These are phyloP conservation scores for Neogale vison DNA, from an alignment of 2,113 vertebrate species.

Conservation along the genomic window DNA sequence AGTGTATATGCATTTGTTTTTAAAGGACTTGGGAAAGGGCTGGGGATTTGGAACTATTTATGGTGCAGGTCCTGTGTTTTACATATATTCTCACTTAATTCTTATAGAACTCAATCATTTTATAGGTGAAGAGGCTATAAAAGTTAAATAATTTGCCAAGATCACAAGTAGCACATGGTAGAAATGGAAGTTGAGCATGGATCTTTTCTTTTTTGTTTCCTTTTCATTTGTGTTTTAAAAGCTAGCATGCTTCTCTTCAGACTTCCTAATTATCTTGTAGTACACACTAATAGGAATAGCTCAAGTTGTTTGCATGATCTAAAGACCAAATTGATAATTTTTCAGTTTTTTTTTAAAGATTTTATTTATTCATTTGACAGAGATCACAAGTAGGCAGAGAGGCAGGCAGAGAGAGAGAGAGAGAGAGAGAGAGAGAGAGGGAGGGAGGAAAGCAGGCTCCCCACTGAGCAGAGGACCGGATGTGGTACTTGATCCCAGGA, in stretches of 20 bases:
- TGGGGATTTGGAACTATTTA: not conserved
- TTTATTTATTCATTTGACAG: too few relatives aligned
- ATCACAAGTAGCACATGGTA: not conserved
- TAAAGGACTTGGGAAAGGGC: not conserved
- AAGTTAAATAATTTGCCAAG: slow-evolving; percentile 27
- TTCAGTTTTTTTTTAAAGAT: not conserved
- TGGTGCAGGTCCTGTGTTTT: not conserved
- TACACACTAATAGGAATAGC: not conserved
- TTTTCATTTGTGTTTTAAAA: not conserved
- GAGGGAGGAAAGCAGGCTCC: too few relatives aligned
- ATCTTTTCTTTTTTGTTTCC: not conserved
- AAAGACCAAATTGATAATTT: slow-evolving; percentile 5
- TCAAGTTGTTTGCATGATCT: not conserved
- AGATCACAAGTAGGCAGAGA: too few relatives aligned
- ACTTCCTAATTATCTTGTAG: not conserved
- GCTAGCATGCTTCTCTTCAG: not conserved
- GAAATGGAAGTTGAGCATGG: not conserved
- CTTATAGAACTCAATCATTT: not conserved
- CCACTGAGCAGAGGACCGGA: too few relatives aligned
- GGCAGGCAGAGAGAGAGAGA: too few relatives aligned
- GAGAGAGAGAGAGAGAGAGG: too few relatives aligned
- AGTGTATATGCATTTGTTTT: not conserved
- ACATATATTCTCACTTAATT: not conserved
- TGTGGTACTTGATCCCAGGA: too few relatives aligned
- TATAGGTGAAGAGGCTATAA: not conserved